phyloP scores from a whole-genome alignment of 2,113 vertebrate genomes.

The Climacteris rufus region DNA sequence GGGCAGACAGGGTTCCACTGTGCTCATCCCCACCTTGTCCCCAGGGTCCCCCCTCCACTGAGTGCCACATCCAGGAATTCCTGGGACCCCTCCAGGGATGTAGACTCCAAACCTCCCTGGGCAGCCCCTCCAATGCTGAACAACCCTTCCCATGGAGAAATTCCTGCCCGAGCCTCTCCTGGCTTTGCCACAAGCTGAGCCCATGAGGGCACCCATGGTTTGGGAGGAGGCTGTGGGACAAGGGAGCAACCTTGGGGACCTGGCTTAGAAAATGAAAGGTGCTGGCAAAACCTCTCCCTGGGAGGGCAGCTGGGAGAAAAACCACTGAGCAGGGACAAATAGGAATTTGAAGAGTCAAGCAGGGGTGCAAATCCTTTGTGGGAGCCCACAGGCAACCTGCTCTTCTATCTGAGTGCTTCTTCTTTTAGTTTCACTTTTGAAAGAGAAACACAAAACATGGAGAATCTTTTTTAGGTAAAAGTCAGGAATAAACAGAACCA shows the following conservation, averaged over 20 bases:
- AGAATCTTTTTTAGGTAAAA: not conserved
- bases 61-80: fast-evolving
- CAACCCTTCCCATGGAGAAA: fast-evolving
- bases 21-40: not conserved
- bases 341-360: not conserved
- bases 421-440: not conserved
- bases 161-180: not conserved
- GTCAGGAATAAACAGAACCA: not conserved
- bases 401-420: not conserved
- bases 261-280: not conserved
- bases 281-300: not conserved
- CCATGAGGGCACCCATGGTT: fast-evolving
- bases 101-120: not conserved
- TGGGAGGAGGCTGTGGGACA: not conserved
- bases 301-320: not conserved
- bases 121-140: not conserved
- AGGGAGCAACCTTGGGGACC: not conserved
- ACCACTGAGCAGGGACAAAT: not conserved
- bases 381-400: not conserved
- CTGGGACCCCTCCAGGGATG: not conserved
- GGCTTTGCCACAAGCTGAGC: not conserved
- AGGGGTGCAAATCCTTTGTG: not conserved
- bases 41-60: not conserved
- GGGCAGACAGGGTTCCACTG: too few relatives aligned
- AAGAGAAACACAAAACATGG: not conserved